These are phyloP conservation scores for Chrysogorgia sp. DNA, from an alignment of 92 coral and sea anemone species.

Conservation along the genomic window DNA sequence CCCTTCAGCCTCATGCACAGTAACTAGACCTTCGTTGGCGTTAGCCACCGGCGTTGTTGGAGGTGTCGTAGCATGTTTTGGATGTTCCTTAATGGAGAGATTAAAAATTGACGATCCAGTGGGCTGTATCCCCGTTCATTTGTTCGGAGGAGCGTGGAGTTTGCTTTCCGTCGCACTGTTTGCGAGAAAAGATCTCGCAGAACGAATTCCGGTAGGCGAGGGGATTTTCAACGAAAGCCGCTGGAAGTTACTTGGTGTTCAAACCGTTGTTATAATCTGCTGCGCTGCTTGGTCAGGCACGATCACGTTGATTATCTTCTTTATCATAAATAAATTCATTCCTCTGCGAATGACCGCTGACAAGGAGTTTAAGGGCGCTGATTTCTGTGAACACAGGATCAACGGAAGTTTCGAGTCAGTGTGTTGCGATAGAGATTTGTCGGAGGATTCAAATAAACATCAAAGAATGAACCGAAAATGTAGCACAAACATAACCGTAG, in stretches of 20 bases:
- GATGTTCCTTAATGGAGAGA: conserved; percentile 45
- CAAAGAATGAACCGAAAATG: too few species aligned
- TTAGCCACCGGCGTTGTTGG: conserved; percentile 51
- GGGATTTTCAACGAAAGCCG: conserved; percentile 75
- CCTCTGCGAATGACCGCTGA: conserved; percentile 66
- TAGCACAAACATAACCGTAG: too few species aligned
- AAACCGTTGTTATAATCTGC: conserved; percentile 45
- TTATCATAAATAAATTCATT: conserved; percentile 42
- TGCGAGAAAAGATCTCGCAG: conserved; percentile 61
- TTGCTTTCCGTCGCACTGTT: conserved; percentile 68
- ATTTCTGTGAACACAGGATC: conserved; percentile 72
- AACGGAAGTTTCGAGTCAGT: background rate
- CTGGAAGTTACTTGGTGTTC: conserved; percentile 69
- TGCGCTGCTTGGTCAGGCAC: conserved; percentile 60
- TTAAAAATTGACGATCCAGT: conserved; percentile 64
- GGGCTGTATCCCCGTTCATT: conserved; percentile 73
- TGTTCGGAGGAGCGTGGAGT: conserved; percentile 73
- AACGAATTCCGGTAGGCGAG: conserved; percentile 52
- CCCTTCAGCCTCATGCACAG: conserved; percentile 47
- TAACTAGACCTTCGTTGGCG: conserved; percentile 44
- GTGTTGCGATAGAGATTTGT: too few species aligned
- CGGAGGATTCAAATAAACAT: too few species aligned
- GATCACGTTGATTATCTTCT: conserved; percentile 47
- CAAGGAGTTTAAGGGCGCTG: conserved; percentile 81
- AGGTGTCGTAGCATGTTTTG: conserved; percentile 50